Conservation (phyloP, 2,888 invertebrate genomes). For the Odontomyia ornata region DNA sequence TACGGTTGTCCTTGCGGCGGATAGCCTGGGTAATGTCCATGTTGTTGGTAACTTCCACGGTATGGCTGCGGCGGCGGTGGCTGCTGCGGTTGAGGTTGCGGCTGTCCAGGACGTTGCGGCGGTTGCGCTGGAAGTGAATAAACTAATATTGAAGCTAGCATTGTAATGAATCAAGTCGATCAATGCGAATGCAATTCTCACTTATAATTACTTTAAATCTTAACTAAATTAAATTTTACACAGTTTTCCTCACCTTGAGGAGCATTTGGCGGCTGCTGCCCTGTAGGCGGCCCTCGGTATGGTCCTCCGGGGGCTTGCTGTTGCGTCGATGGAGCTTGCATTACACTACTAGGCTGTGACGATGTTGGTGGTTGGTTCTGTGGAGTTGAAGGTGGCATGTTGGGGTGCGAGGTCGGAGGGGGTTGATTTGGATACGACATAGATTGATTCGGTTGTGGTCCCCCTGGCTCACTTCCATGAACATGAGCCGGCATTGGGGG, state of each 20-base stretch:
- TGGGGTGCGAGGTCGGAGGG: slow-evolving; percentile 45
- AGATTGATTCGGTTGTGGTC: slow-evolving; percentile 57
- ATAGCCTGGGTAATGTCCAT: slow-evolving; percentile 66
- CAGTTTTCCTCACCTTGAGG: slow-evolving; percentile 51
- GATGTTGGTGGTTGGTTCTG: slow-evolving; percentile 44
- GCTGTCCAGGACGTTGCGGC: slow-evolving; percentile 65
- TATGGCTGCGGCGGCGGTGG: slow-evolving; percentile 68
- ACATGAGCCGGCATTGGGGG: slow-evolving; percentile 63
- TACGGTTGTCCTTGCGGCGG: slow-evolving; percentile 68
- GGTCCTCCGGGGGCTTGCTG: slow-evolving; percentile 42
- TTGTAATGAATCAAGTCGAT: not conserved
- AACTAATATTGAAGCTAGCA: not conserved
- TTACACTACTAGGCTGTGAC: slow-evolving; percentile 40
- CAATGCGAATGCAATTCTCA: no score
- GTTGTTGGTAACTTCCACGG: slow-evolving; percentile 67
- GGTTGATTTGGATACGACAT: slow-evolving; percentile 54
- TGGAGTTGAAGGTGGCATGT: slow-evolving; percentile 43
- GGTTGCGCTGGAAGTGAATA: slow-evolving; percentile 63
- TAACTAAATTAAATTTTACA: not conserved
- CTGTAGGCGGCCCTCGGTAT: slow-evolving; percentile 54
- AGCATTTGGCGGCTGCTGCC: slow-evolving; percentile 57
- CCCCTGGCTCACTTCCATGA: slow-evolving; percentile 60
- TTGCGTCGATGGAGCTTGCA: slow-evolving; percentile 41
- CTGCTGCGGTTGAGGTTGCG: slow-evolving; percentile 69
- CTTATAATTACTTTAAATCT: no score